phyloP scores from a whole-genome alignment of 2,797 vertebrate species.

The Atherinosoma microstoma region DNA sequence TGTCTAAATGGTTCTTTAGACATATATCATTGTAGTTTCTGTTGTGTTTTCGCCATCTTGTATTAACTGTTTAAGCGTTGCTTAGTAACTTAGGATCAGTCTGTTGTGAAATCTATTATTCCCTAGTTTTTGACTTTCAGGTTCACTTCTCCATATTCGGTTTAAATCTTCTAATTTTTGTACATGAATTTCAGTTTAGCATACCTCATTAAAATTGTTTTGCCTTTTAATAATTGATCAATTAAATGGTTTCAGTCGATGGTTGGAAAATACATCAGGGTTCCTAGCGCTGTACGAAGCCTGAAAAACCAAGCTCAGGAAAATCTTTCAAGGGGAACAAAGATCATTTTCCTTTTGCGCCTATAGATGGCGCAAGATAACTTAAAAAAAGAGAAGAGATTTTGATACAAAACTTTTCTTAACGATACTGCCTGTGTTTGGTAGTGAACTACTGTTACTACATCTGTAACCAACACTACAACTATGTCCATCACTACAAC shows the following conservation, averaged over 20 bases:
- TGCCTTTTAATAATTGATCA: background rate
- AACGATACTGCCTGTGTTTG: no score
- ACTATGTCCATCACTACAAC: background rate
- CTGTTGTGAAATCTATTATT: fast-evolving
- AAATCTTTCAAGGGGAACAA: background rate
- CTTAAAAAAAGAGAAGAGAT: background rate
- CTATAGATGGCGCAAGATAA: conserved; percentile 63
- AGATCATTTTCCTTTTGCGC: background rate
- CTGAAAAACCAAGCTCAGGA: background rate
- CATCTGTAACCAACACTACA: background rate
- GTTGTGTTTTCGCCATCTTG: conserved; percentile 72
- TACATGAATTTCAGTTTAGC: background rate
- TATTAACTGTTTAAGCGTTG: conserved; percentile 57
- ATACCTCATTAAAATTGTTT: background rate
- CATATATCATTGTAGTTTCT: background rate
- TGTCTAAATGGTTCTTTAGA: background rate
- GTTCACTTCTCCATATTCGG: fast-evolving
- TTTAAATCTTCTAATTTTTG: background rate
- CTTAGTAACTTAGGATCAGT: conserved; percentile 72
- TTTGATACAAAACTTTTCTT: no score
- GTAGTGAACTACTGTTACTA: background rate
- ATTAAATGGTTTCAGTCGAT: fast-evolving
- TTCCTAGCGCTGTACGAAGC: fast-evolving
- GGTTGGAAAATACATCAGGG: fast-evolving
- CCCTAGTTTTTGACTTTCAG: background rate